These are phyloP conservation scores for Mizuhopecten yessoensis DNA, from an alignment of 1,140 invertebrate genomes.

Conservation along the genomic window DNA sequence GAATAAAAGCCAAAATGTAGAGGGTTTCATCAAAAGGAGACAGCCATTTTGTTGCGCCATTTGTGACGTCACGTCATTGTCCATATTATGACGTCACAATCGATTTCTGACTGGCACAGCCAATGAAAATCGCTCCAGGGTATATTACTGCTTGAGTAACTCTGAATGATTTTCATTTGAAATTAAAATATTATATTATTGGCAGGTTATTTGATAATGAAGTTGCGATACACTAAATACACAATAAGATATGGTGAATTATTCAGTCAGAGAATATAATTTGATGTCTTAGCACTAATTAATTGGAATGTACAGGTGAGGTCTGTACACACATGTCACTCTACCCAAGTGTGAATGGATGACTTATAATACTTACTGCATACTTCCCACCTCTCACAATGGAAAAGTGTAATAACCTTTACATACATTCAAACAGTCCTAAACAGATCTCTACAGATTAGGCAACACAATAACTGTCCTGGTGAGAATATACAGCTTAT, in stretches of 20 bases:
- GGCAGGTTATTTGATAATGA: background rate
- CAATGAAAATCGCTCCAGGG: too few relatives aligned
- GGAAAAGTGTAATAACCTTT: too few relatives aligned
- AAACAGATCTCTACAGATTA: too few relatives aligned
- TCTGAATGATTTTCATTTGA: background rate
- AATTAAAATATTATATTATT: background rate
- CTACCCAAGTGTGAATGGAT: background rate
- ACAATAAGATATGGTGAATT: background rate
- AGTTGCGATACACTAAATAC: background rate
- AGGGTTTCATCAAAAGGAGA: too few relatives aligned
- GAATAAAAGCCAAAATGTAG: too few relatives aligned
- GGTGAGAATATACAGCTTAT: background rate
- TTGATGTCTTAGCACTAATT: background rate
- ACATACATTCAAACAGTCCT: background rate
- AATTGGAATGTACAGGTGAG: background rate
- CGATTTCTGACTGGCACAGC: too few relatives aligned
- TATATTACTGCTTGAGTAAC: background rate
- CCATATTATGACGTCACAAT: too few relatives aligned
- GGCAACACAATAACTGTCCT: background rate
- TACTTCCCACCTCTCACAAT: too few relatives aligned
- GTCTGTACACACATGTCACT: background rate
- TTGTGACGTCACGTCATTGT: too few relatives aligned
- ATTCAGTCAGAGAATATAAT: background rate
- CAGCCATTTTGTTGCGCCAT: too few relatives aligned
- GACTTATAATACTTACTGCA: background rate